Base-by-base conservation (phyloP, 2,888 invertebrate genomes). In the Polyommatus icarus region DNA sequence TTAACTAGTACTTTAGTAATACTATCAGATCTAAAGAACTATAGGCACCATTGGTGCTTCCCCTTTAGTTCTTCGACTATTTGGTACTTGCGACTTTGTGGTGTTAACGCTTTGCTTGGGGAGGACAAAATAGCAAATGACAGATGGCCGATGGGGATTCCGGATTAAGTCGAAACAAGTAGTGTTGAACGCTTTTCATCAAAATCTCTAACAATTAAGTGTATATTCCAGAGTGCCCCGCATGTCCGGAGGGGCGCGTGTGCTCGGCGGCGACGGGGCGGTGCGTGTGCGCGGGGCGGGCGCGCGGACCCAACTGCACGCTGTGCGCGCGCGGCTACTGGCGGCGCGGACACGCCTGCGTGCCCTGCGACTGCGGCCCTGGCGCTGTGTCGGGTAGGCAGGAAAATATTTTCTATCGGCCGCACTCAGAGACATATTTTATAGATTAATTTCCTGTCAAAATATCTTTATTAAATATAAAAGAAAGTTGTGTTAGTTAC, bases 241-340 rank as follows among this genome's bases (percentile, higher is more conserved):
- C 94, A 0, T 98, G 98, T 87, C 95, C 95, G 78, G 96, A 96
- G 40, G 98, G 98, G 7, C 98, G 98, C 87, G 96, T 98, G 78
- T 99, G 99, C 87, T 98, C 99, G 84, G 96, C 97, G 0, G 95
- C 96, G 81, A 98, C 96, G 76, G 99, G 99, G 0, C 96, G 97
- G 79, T 99, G 99, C 90, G 96, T 98, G 79, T 99, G 99, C 86
- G 99, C 99, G 5, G 96, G 96, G 0, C 95, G 97, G 78, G 98
- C 98, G 20, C 96, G 96, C 79, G 99, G 99, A 8, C 95, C 96
- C 15, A 95, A 95, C 50, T 99, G 99, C 87, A 95, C 96, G 79
- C 95, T 95, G 82, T 99, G 99, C 88, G 95, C 96, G 29, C 95
- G 96, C 0, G 97, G 98, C 71, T 96, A 97, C 79, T 98, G 97